phyloP scores from a whole-genome alignment of 2,797 vertebrate species.

The Poecilia wingei region DNA sequence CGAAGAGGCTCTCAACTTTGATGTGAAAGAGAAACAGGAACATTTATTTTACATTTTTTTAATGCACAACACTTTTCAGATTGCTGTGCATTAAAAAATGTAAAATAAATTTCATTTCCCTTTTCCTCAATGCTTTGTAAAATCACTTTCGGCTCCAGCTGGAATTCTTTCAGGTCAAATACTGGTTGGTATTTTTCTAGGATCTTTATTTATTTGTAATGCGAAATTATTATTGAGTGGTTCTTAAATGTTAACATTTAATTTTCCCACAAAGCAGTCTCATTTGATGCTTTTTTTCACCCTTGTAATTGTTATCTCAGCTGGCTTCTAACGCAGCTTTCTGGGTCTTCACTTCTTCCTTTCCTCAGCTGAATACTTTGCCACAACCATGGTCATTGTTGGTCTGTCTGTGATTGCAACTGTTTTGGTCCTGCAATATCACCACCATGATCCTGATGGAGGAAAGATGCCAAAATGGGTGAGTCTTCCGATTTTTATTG shows the following conservation, averaged over 20 bases:
- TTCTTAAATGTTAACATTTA: background rate
- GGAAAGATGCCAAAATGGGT: constrained; percentile 85
- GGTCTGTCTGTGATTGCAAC: constrained; percentile 82
- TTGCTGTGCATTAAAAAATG: too few species aligned
- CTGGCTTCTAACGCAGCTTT: background rate
- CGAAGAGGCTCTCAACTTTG: background rate
- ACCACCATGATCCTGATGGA: constrained; percentile 82
- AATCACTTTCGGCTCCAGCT: background rate
- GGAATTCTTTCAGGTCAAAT: background rate
- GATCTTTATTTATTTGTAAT: background rate
- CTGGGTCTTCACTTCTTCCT: background rate
- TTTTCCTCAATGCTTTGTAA: background rate
- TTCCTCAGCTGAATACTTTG: constrained; percentile 80
- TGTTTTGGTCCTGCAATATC: constrained; percentile 81
- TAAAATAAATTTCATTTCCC: too few species aligned
- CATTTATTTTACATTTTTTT: background rate
- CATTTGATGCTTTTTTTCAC: background rate
- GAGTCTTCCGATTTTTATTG: constrained; percentile 37
- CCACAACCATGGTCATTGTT: constrained; percentile 83
- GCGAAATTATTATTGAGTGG: background rate
- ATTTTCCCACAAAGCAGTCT: too few species aligned
- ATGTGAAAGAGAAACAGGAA: background rate
- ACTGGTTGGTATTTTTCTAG: background rate
- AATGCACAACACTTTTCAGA: background rate
- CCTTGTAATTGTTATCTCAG: background rate